phyloP scores from a whole-genome alignment of 2,113 vertebrate genomes.

The Anolis sagrei region DNA sequence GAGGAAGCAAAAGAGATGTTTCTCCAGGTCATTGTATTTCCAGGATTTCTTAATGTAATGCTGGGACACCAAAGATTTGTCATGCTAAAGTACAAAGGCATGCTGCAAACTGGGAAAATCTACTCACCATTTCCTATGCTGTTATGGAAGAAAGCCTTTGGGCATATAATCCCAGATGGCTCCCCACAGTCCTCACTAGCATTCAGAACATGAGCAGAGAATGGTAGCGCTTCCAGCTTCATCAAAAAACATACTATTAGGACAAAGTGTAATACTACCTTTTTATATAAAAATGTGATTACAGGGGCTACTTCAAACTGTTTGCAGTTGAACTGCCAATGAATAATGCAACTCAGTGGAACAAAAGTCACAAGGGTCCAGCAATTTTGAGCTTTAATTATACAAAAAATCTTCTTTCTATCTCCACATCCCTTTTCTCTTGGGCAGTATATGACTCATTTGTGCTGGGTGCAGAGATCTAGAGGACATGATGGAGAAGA shows the following conservation, averaged over 20 bases:
- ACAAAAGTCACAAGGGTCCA: background rate
- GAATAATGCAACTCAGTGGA: background rate
- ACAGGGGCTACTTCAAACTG: background rate
- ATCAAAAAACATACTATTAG: no score
- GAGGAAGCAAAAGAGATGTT: background rate
- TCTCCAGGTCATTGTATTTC: no score
- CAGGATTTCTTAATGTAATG: background rate
- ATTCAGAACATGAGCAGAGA: background rate
- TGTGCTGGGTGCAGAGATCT: background rate
- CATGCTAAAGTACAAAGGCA: background rate
- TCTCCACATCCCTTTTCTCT: background rate
- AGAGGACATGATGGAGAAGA: background rate
- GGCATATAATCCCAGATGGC: background rate
- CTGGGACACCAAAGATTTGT: background rate
- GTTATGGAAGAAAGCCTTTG: background rate
- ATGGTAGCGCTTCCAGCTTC: background rate
- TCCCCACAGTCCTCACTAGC: background rate
- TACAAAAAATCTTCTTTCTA: background rate
- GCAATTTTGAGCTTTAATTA: background rate
- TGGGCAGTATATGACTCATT: background rate
- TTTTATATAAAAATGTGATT: background rate
- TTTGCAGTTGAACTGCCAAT: background rate
- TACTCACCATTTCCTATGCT: background rate
- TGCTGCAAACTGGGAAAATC: background rate
- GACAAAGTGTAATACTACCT: no score